Evolutionary conservation across 2,113 vertebrate genomes (phyloP).

Genomic region (Turdus rufiventris): DNA sequence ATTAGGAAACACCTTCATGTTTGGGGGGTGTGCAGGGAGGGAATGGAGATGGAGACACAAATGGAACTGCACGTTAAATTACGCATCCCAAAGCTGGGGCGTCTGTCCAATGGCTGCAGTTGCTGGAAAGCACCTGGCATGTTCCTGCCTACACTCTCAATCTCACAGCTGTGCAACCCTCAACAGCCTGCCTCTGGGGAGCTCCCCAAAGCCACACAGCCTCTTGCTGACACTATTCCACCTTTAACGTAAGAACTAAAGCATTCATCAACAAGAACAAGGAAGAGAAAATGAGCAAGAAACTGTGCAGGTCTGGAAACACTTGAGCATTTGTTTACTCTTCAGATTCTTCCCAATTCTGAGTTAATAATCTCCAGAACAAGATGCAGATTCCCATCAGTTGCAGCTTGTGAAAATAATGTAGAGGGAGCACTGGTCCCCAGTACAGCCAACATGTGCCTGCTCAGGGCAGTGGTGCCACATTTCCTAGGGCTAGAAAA

Average conservation of each 20-base stretch:
- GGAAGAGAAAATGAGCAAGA: neutral
- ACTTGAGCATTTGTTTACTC: neutral
- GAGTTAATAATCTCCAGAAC: neutral
- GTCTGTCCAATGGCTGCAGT: neutral
- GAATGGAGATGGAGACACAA: accelerated
- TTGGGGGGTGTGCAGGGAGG: neutral
- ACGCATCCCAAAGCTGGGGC: neutral
- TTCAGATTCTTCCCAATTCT: neutral
- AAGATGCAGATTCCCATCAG: neutral
- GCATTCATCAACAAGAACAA: neutral
- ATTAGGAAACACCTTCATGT: neutral
- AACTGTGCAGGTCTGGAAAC: neutral
- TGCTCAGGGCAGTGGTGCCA: neutral
- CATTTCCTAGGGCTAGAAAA: neutral
- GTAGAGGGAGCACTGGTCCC: neutral
- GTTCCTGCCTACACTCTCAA: neutral
- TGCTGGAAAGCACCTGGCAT: neutral
- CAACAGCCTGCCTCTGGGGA: neutral
- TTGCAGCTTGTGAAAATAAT: neutral
- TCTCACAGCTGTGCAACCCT: neutral
- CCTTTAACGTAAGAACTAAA: neutral
- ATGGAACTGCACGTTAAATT: neutral
- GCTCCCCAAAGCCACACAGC: neutral
- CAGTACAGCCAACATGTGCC: neutral
- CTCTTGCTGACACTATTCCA: neutral